Base-by-base conservation (phyloP, 2,888 invertebrate species). In the Troides oblongomaculatus region DNA sequence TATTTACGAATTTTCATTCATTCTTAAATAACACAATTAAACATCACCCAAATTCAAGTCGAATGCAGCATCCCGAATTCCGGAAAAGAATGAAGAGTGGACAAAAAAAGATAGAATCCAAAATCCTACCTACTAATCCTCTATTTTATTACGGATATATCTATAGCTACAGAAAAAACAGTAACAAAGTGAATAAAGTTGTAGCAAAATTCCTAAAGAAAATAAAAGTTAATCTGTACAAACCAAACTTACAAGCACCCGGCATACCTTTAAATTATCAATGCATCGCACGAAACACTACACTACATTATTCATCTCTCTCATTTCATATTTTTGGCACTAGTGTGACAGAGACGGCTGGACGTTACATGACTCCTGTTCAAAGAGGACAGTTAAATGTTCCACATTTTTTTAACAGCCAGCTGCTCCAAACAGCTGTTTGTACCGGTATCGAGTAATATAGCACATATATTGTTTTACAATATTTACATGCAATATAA, bases 401-500 rank as follows among this genome's bases (percentile, higher is more conserved):
- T 81, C 85, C 82, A 87, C 85, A 87, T 89, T 90, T 92, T 88
- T 91, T 90, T 85, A 84, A 81, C 77, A 84, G 84, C 86, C 92
- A 92, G 92, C 92, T 92, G 92, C 90, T 86, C 72, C 73, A 83
- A 91, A 92, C 92, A 92, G 92, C 92, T 92, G 92, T 92, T 91
- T 80, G 79, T 72, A 84, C 90, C 91, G 90, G 90, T 82, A 83
- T 53, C 59, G 36, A 36, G 23, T 64, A 30, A 57, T 65, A 65
- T 64, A 53, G 56, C 46, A 14, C 46, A 46, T 58, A 10, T 12
- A 57, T 69, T 64, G 61, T 65, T 65, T 65, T 57, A 61, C 61
- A 64, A 21, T 68, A 50, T 59, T 46, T 56, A 56, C n/a, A n/a
- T 14, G 3, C 14, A 46, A 46, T 14, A 46, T 12, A 14, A 46